phyloP scores from a whole-genome alignment of 2,888 invertebrate species.

The Cabera pusaria region DNA sequence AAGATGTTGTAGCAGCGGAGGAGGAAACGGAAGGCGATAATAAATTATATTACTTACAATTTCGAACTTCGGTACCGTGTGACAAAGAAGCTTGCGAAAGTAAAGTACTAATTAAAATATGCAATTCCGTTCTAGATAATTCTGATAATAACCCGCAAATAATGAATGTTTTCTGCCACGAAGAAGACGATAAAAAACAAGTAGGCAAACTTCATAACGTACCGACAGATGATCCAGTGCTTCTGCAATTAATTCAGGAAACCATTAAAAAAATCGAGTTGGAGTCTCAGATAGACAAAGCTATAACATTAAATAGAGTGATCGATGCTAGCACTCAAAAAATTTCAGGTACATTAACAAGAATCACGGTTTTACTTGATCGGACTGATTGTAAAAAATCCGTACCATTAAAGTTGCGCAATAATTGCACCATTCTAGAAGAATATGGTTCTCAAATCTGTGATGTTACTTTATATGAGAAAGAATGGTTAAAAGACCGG shows the following conservation, averaged over 20 bases:
- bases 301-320: conserved; percentile 52
- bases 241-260: conserved; percentile 44
- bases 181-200: conserved; percentile 43
- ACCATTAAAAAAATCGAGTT: conserved; percentile 58
- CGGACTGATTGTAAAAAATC: conserved; percentile 57
- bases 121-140: conserved; percentile 77
- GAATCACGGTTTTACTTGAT: conserved; percentile 49
- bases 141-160: conserved; percentile 67
- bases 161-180: conserved; percentile 74
- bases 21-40: conserved; percentile 57
- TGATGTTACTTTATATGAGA: conserved; percentile 54
- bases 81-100: conserved; percentile 51
- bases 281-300: conserved; percentile 44
- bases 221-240: conserved; percentile 50
- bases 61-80: conserved; percentile 53
- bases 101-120: conserved; percentile 68
- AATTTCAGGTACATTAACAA: conserved; percentile 54
- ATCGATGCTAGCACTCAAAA: conserved; percentile 51
- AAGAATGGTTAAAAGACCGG: conserved; percentile 50
- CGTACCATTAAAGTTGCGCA: conserved; percentile 38
- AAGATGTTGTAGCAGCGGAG: conserved; percentile 57
- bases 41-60: conserved; percentile 59
- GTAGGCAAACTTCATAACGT: conserved; percentile 39
- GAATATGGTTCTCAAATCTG: conserved; percentile 55
- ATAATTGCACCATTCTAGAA: conserved; percentile 49